Conservation (phyloP, 2,113 vertebrate genomes). For the Pterocles orientalis region DNA sequence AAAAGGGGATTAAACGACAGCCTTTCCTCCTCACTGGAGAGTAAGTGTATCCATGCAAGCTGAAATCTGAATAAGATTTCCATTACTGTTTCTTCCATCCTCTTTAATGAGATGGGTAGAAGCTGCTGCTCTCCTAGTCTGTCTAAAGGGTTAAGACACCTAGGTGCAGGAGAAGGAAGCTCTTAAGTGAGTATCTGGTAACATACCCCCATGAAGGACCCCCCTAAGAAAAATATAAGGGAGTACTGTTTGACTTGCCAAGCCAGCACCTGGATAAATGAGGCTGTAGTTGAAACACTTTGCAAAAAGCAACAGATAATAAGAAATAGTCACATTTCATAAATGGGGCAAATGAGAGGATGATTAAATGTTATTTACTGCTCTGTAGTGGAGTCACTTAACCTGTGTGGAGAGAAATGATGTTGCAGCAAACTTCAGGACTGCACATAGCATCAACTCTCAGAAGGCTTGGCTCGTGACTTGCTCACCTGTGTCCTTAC, state of each 20-base stretch:
- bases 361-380: rapidly evolving
- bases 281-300: not conserved
- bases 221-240: too few relatives aligned
- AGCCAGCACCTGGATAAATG: too few relatives aligned
- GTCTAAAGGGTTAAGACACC: not conserved
- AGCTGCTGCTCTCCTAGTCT: too few relatives aligned
- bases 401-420: not conserved
- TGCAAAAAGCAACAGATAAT: rapidly evolving
- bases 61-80: rapidly evolving
- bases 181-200: not conserved
- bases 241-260: not conserved
- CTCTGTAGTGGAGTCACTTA: too few relatives aligned
- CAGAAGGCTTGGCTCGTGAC: rapidly evolving
- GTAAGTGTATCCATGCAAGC: too few relatives aligned
- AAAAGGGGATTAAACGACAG: not conserved
- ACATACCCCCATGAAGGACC: too few relatives aligned
- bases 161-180: too few relatives aligned
- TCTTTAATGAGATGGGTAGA: rapidly evolving
- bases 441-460: rapidly evolving
- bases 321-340: not conserved
- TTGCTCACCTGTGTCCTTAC: rapidly evolving
- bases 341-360: not conserved
- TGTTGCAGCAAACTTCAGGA: rapidly evolving
- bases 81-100: rapidly evolving
- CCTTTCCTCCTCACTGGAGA: rapidly evolving